Evolutionary conservation across 2,797 vertebrate genomes (phyloP), one percentile per base, ranked within the genome.

Genomic region (Triplophysa yarkandensis): DNA sequence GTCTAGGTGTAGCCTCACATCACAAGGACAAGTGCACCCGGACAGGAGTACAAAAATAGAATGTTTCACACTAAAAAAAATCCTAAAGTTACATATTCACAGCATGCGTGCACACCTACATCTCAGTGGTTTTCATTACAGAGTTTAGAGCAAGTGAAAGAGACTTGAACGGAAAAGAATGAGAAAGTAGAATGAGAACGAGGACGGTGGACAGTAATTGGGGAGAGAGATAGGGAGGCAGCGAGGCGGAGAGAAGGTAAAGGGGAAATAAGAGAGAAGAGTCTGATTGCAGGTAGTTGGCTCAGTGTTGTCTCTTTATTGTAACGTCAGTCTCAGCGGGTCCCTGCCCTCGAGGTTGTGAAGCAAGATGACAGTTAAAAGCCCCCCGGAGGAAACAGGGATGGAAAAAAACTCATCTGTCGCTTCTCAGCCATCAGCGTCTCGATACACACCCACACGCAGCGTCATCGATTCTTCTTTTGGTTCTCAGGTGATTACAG

Each of bases 11-110:
- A n/a, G n/a, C n/a, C n/a, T n/a, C n/a, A n/a, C n/a, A n/a, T n/a
- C n/a, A n/a, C n/a, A n/a, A n/a, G n/a, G n/a, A n/a, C n/a, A n/a
- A n/a, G n/a, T n/a, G n/a, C n/a, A n/a, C n/a, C n/a, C n/a, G n/a
- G n/a, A n/a, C n/a, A n/a, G n/a, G n/a, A n/a, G n/a, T n/a, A n/a
- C n/a, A n/a, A n/a, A n/a, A n/a, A n/a, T n/a, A n/a, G n/a, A n/a
- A n/a, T 32, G 7, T 80, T 71, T 77, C 57, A 74, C 30, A 77
- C 65, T 80, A 80, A 77, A 32, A 39, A 62, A 34, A 43, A 81
- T 78, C 73, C 48, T 46, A 69, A 21, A 36, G 58, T 72, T 52
- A 73, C 32, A 63, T 73, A 44, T 73, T 55, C 68, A 43, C 44
- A 67, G 65, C 46, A 55, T 76, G 77, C 19, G 69, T 77, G 63